A percentile compares a stretch with the other conserved stretches of the same genome.
Conservation (phyloP, 2,888 invertebrate genomes). For the Oscheius myriophilus region DNA sequence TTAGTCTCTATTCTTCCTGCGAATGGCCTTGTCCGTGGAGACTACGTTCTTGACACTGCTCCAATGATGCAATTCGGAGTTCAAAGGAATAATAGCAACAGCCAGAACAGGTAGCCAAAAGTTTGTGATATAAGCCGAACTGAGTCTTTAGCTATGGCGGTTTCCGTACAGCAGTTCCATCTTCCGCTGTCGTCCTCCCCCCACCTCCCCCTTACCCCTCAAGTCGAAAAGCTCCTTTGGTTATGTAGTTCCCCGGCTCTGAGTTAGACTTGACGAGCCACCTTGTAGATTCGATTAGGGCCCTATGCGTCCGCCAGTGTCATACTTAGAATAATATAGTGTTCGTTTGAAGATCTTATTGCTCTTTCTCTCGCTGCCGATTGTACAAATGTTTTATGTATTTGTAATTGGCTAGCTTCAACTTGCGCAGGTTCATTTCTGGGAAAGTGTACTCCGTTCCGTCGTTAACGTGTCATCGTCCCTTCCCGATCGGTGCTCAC, state of each 20-base stretch:
- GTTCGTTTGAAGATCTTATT: slow-evolving; percentile 4
- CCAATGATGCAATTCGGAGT: slow-evolving; percentile 23
- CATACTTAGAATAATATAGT: slow-evolving; percentile 26
- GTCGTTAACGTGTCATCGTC: slow-evolving; percentile 28
- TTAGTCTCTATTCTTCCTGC: slow-evolving; percentile 22
- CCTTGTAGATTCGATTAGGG: not conserved
- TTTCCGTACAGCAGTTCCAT: not conserved
- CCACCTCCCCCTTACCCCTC: slow-evolving; percentile 32
- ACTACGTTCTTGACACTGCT: slow-evolving; percentile 41
- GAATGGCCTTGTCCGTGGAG: slow-evolving; percentile 17
- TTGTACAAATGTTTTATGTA: not conserved
- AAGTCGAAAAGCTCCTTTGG: slow-evolving; percentile 18
- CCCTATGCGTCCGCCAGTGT: slow-evolving; percentile 1
- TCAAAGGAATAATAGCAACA: not conserved
- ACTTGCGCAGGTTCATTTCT: slow-evolving; percentile 23
- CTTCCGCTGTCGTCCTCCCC: slow-evolving; percentile 18
- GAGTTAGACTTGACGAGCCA: not conserved
- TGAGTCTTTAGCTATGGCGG: slow-evolving; percentile 1
- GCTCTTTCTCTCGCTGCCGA: not conserved
- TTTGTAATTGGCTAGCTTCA: slow-evolving; percentile 15
- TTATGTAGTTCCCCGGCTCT: slow-evolving; percentile 20
- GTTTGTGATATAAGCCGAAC: not conserved
- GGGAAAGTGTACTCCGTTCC: slow-evolving; percentile 19
- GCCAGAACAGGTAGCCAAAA: not conserved
- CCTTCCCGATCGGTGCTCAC: slow-evolving; percentile 28